Evolutionary conservation across 2,797 vertebrate genomes (phyloP).

Genomic region (Alfaro cultratus): DNA sequence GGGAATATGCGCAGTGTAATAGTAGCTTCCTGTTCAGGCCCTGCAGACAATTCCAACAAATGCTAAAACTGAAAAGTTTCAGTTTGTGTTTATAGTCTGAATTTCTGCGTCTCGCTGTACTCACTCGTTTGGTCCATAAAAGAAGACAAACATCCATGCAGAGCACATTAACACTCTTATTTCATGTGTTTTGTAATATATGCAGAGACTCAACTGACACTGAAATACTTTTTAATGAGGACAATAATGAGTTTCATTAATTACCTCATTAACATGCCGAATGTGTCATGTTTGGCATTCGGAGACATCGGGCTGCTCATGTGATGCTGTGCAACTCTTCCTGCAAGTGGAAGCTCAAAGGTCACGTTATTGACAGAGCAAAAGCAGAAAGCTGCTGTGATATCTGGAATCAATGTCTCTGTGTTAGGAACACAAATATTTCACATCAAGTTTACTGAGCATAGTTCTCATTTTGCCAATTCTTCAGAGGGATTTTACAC

Average conservation of each 20-base stretch:
- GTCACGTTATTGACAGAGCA: conserved; percentile 6
- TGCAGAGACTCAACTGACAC: conserved; percentile 1
- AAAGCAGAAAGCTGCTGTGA: not conserved
- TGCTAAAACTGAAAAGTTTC: not conserved
- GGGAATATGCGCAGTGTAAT: not conserved
- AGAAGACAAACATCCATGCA: not conserved
- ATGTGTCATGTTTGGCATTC: not conserved
- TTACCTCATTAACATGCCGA: conserved; percentile 12
- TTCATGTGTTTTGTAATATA: not conserved
- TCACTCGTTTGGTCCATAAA: not conserved
- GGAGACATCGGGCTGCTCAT: not conserved
- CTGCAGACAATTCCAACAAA: not conserved
- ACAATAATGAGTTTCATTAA: conserved; percentile 16
- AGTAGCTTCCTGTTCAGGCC: not conserved
- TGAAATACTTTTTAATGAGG: conserved; percentile 18
- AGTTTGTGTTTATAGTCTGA: not conserved
- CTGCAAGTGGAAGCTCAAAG: conserved; percentile 11
- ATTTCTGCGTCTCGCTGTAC: not conserved
- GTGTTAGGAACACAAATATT: not conserved
- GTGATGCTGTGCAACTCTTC: not conserved
- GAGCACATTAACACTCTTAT: not conserved
- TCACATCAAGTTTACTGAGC: not conserved
- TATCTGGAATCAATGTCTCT: not conserved
- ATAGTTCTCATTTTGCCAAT: not conserved
- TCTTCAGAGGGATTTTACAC: conserved; percentile 13